These are phyloP conservation scores for Trichacis sp. DNA, from an alignment of 2,888 invertebrate species.

Conservation along the genomic window DNA sequence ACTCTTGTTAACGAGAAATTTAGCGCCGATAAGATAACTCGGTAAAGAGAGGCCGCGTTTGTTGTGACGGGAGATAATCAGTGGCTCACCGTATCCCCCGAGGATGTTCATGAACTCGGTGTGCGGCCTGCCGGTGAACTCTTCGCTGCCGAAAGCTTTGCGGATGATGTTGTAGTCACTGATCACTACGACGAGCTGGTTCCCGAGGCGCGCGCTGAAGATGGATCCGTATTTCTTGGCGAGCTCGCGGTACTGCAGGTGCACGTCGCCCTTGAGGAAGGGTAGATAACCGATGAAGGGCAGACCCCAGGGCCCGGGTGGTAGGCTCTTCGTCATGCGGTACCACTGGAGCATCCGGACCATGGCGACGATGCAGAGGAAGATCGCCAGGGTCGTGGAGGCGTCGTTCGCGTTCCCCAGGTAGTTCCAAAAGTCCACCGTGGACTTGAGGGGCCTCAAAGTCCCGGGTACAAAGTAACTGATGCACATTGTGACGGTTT, in stretches of 20 bases:
- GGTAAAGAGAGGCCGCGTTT: neutral
- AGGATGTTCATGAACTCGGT: slow-evolving; percentile 88
- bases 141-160: slow-evolving; percentile 87
- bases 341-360: slow-evolving; percentile 66
- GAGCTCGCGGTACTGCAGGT: slow-evolving; percentile 82
- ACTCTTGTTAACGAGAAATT: neutral
- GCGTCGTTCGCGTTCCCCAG: slow-evolving; percentile 49
- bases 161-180: slow-evolving; percentile 89
- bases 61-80: neutral
- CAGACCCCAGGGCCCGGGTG: slow-evolving; percentile 90
- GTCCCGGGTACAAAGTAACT: neutral
- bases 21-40: slow-evolving; percentile 7
- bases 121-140: slow-evolving; percentile 89
- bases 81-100: slow-evolving; percentile 86
- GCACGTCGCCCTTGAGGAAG: slow-evolving; percentile 80
- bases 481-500: slow-evolving; percentile 15
- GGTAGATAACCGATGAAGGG: slow-evolving; percentile 88
- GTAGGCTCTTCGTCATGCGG: slow-evolving; percentile 71
- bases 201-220: slow-evolving; percentile 85
- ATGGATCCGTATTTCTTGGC: slow-evolving; percentile 84
- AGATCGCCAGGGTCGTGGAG: slow-evolving; percentile 67
- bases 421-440: slow-evolving; percentile 10
- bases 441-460: slow-evolving; percentile 12
- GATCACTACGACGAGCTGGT: slow-evolving; percentile 85
- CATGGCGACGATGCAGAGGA: slow-evolving; percentile 68